Evolutionary conservation across 2,113 vertebrate species (phyloP), one percentile per base, ranked within the genome.

Genomic region (Sturnus vulgaris): DNA sequence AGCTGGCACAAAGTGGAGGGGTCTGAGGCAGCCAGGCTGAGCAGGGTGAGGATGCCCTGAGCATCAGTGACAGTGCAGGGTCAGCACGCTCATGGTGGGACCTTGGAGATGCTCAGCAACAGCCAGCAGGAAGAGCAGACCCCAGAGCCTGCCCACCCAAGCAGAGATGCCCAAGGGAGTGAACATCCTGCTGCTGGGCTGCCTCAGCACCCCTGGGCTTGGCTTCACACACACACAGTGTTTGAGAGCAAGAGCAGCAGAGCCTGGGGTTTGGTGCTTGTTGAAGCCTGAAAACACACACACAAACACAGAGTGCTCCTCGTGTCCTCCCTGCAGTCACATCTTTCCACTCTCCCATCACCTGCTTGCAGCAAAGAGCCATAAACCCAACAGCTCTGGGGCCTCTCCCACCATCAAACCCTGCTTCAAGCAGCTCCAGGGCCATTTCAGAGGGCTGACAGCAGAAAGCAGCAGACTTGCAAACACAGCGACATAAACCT

Each of bases 51-150:
- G 81, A 20, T 82, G 46, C 13, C 35, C 73, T 33, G 1, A 0
- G 75, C 21, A 4, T 1, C 30, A 12, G 39, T 40, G 39, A 40
- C 39, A 40, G 39, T 40, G n/a, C 64, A 88, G n/a, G 42, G 35
- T 7, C 22, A 75, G 53, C 18, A 6, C 8, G 0, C 37, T 5
- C 3, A 0, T 4, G 21, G 31, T 19, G 28, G 46, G 14, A 39
- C n/a, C 56, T 12, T 12, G 27, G 8, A 40, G n/a, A 37, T 27
- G 25, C 5, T 60, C 49, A 76, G 39, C 23, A 59, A 2, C 31
- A 15, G 12, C 33, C 12, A 15, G 7, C 9, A 73, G 33, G 10
- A 20, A 39, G 3, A 42, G 44, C 42, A 79, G 53, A 22, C 0
- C 0, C 5, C 53, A 88, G 55, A 79, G 24, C 33, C 75, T 44